Evolutionary conservation across 2,797 vertebrate species (phyloP), one percentile per base, ranked within the genome.

Genomic region (Protosalanx chinensis): DNA sequence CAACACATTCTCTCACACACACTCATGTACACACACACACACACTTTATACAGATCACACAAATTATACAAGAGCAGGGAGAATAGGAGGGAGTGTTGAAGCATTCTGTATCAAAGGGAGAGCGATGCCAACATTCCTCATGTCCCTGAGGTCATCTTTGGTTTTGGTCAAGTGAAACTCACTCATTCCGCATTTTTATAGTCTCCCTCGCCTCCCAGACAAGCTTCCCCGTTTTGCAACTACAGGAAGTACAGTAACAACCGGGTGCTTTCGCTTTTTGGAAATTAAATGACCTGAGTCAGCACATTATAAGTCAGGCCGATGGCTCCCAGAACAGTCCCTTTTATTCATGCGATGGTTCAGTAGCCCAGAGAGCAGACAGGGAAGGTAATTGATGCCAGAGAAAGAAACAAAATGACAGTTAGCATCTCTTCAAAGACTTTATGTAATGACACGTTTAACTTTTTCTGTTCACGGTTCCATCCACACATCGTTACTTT

Each of bases 121-220:
- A 67, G 61, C 60, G 64, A 62, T 67, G 73, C 78, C 78, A 83
- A 79, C 71, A 80, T 80, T 81, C 76, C 59, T 83, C 71, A 60
- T 72, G 62, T 81, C 81, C 69, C 79, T 75, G 16, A 8, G 79
- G 80, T 82, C 72, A 78, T 76, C 79, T 75, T 70, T 53, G 75
- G 70, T 68, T 81, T 72, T 74, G 74, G 66, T 75, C 59, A 63
- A 81, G 57, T 78, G 51, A 75, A 84, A 72, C 56, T 74, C 23
- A 13, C 58, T 79, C 56, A 60, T 79, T 59, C 59, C 20, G 41
- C 35, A 13, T 29, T 69, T 79, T 81, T 72, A 67, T 74, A 68
- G 60, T 81, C 35, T 61, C 56, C 18, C 33, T 74, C 71, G 53
- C 80, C 35, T 61, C 56, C 20, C 33, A 33, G 37, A 56, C 64